Base-by-base conservation (phyloP, 23 tunicate species). In the Phallusia fumigata region DNA sequence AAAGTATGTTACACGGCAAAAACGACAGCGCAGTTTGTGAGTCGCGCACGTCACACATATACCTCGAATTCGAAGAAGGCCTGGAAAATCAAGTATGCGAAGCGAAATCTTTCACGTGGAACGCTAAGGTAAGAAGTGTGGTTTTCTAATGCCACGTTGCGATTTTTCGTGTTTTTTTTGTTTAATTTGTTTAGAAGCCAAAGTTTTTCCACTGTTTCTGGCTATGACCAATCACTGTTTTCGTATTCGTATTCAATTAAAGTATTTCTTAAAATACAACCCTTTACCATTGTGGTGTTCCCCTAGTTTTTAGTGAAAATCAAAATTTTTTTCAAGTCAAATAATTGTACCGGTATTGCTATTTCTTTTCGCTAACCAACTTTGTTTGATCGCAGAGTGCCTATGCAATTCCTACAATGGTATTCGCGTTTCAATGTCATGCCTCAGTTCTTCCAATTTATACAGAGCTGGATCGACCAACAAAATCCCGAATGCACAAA, bases 361-460 rank as follows among this genome's bases (percentile, higher is more conserved):
- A n/a, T n/a, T n/a, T n/a, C n/a, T n/a, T n/a, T n/a, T n/a, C n/a
- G n/a, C n/a, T n/a, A n/a, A n/a, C n/a, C n/a, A 40, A 10, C 11
- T 74, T 74, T 3, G 30, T 32, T 74, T 24, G 13, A 53, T 85
- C 34, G 12, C 85, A 94, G 98, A 89, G 90, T 36, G 97, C 99
- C 10, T 96, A 96, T 77, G 99, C 99, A 21, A 95, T 96, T 32
- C 99, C 99, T 0, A 96, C 99, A 30, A 96, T 96, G 99, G 97
- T 96, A 65, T 96, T 96, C 82, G 99, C 99, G 1, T 96, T 96
- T 64, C 99, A 96, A 79, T 96, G 99, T 64, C 99, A 96, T 53
- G 99, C 99, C n/a, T 96, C 99, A 26, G 99, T 96, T 31, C 85
- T 96, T 40, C 99, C 99, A 5, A 96, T 96, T 24, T 96, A 96